Evolutionary conservation across 1,140 invertebrate genomes (phyloP), one percentile per base, ranked within the genome.

Genomic region (Zaprionus gabonicus): DNA sequence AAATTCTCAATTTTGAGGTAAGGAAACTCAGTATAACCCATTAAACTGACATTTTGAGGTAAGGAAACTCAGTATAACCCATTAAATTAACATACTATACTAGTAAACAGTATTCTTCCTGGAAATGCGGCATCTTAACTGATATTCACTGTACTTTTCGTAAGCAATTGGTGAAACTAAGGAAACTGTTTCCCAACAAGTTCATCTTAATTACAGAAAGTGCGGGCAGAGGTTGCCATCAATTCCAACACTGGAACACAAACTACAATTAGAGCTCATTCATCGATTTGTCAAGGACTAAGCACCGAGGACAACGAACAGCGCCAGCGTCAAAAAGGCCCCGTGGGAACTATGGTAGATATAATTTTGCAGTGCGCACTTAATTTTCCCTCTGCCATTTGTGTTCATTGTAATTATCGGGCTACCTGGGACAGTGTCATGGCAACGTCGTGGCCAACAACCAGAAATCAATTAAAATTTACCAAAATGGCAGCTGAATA

Each of bases 391-490:
- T 17, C 44, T 27, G 20, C 20, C 36, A 71, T 69, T 57, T 77
- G 70, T 56, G 38, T 65, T 71, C 36, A 38, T 67, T 55, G 58
- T 75, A 72, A 87, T 86, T 86, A 86, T 76, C 57, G 58, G 58
- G n/a, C 62, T 71, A 69, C 71, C 59, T 72, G 57, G n/a, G 58
- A 53, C n/a, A 65, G 10, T 72, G 63, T 25, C 68, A 65, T 55
- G 69, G 34, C 34, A 59, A 64, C 60, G 36, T 12, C 27, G n/a
- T 28, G 41, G 34, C 59, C 31, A 67, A 28, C 69, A 60, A 63
- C n/a, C 44, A 9, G 68, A 74, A 86, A 86, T 86, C 83, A 86
- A 87, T 87, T 87, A 86, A 82, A 86, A 71, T 73, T 59, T 68
- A 27, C 56, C 55, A 75, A 81, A 76, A 80, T 82, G 58, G 71